Base-by-base conservation (phyloP, 2,888 invertebrate species). In the Cremastinae sp. region DNA sequence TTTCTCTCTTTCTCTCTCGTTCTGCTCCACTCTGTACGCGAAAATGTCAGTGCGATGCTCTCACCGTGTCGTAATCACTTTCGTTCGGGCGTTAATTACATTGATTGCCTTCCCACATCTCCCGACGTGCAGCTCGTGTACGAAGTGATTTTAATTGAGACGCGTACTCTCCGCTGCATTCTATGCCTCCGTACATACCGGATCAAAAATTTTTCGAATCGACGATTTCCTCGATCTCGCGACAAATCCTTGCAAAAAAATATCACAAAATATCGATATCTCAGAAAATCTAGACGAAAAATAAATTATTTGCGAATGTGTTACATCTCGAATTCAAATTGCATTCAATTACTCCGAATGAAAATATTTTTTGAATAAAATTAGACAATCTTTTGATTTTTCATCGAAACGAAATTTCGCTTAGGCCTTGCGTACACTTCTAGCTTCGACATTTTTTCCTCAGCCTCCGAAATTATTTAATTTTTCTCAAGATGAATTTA, bases 41-140 rank as follows among this genome's bases (percentile, higher is more conserved):
- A 47, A 59, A 34, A 56, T 54, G 51, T 41, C 45, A 41, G 51
- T 72, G 56, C 16, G 72, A 56, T 64, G 59, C 54, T 66, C 43
- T 74, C 69, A 54, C 22, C 56, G 68, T 71, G 41, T 64, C 70
- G 71, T 79, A 79, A 78, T 76, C 72, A 78, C 78, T 79, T 76
- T 79, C 79, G 59, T 76, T 72, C 58, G 70, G 66, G 76, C 64
- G 66, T 74, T 78, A 74, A 78, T 78, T 76, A 75, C 78, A 78
- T 75, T 64, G 78, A 75, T 64, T 74, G 69, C 68, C 38, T 64
- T 41, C 41, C 59, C 54, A 45, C 68, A 47, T 38, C 43, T 54
- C 38, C 34, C 43, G 43, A 14, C 34, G 49, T 28, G 14, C 34
- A 54, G 49, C n/a, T n/a, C 20, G 47, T 34, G 20, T n/a, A 47